Evolutionary conservation across 2,888 invertebrate species (phyloP).

Genomic region (Tachina lurida): DNA sequence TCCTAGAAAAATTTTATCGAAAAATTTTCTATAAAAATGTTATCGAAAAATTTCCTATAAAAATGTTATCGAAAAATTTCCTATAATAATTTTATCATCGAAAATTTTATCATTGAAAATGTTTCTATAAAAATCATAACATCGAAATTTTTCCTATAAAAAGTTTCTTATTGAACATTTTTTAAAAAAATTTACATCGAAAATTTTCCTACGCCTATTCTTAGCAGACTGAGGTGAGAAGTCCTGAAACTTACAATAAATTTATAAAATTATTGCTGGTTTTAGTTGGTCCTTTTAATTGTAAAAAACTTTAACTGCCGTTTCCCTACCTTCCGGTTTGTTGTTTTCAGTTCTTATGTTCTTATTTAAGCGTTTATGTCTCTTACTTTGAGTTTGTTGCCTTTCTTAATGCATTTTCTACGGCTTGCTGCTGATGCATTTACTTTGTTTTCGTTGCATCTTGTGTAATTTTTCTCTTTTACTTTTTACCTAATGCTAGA

Average conservation of each 20-base stretch:
- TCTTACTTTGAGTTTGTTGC: conserved; percentile 47
- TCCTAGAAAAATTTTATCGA: no score
- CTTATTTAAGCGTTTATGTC: conserved; percentile 10
- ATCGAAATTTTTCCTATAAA: no score
- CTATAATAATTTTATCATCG: no score
- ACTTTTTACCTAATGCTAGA: neutral
- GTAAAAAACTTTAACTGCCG: neutral
- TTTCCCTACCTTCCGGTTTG: neutral
- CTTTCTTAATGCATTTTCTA: conserved; percentile 49
- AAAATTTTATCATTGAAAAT: no score
- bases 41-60: no score
- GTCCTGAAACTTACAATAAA: neutral
- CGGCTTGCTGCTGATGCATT: conserved; percentile 52
- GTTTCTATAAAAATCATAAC: no score
- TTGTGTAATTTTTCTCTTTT: neutral
- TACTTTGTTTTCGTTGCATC: conserved; percentile 52
- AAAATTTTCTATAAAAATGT: no score
- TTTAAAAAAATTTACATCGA: no score
- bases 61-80: no score
- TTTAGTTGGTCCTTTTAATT: neutral
- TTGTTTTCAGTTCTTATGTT: neutral
- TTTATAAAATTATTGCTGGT: neutral
- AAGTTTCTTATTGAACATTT: no score
- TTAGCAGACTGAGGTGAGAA: no score
- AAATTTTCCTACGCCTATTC: no score